Conservation (phyloP, 2,888 invertebrate genomes). For the Dryococelus australis region DNA sequence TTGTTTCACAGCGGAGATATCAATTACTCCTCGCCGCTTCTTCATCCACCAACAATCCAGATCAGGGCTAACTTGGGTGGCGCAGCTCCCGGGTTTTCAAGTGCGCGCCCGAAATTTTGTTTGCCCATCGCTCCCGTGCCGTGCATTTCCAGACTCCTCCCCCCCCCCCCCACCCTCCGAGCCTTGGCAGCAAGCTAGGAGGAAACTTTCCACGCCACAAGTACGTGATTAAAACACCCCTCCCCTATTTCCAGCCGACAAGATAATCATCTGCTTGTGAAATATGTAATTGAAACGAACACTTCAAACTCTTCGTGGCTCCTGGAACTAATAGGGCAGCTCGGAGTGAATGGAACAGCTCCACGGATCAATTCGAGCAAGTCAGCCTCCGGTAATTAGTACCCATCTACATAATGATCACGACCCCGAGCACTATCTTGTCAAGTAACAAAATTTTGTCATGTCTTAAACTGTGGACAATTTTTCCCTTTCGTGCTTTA, state of each 20-base stretch:
- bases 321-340: not conserved
- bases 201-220: not conserved
- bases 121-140: not conserved
- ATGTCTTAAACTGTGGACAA: too few species aligned
- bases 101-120: not conserved
- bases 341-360: not conserved
- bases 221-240: constrained; percentile 1
- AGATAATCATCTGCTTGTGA: not conserved
- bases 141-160: not conserved
- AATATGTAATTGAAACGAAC: constrained; percentile 16
- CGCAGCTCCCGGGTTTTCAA: not conserved
- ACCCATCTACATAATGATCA: not conserved
- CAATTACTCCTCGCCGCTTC: not conserved
- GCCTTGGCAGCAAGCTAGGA: not conserved
- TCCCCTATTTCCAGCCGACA: not conserved
- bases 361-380: not conserved
- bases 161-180: not conserved
- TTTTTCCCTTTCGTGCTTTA: too few species aligned
- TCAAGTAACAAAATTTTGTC: too few species aligned
- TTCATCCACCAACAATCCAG: not conserved
- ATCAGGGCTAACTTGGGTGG: not conserved
- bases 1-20: not conserved
- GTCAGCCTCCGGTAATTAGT: not conserved
- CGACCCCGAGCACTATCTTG: too few species aligned
- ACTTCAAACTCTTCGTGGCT: constrained; percentile 8